Conservation (phyloP, 2,113 vertebrate species). For the Mionectes macconnelli region DNA sequence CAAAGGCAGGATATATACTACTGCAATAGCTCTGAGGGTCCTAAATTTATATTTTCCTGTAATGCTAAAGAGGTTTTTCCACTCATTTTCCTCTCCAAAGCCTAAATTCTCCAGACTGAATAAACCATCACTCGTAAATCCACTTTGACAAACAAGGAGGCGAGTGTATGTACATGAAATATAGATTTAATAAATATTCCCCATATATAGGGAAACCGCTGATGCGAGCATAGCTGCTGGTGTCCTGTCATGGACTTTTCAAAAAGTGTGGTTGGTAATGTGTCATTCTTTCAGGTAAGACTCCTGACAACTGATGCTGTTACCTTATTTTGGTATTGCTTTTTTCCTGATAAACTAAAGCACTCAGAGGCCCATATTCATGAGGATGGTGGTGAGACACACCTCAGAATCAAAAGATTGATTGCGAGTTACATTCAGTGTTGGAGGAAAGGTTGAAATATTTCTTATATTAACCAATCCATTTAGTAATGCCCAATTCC, state of each 20-base stretch:
- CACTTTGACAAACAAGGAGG: constrained; percentile 35
- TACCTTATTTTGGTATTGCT: not conserved
- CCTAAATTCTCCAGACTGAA: constrained; percentile 37
- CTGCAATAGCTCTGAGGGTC: not conserved
- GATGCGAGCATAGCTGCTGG: not conserved
- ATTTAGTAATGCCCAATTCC: not conserved
- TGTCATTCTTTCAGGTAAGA: not conserved
- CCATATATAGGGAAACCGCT: not conserved
- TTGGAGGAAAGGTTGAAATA: not conserved
- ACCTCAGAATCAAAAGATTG: not conserved
- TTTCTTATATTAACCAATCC: not conserved
- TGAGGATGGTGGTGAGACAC: not conserved
- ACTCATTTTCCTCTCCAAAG: constrained; percentile 41
- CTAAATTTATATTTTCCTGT: constrained; percentile 44
- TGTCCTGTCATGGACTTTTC: not conserved
- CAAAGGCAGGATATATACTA: constrained; percentile 34
- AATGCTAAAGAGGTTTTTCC: constrained; percentile 37
- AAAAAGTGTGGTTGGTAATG: not conserved
- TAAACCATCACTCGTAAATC: constrained; percentile 25
- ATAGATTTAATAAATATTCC: constrained; percentile 60
- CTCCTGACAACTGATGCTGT: not conserved
- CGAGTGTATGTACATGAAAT: constrained; percentile 13
- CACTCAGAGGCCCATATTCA: not conserved
- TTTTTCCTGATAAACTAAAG: not conserved
- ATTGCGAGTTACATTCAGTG: not conserved